Percentiles rank a stretch among this genome's conserved stretches.
Evolutionary conservation across 2,797 vertebrate species (phyloP).

Genomic region (Oreochromis mossambicus): DNA sequence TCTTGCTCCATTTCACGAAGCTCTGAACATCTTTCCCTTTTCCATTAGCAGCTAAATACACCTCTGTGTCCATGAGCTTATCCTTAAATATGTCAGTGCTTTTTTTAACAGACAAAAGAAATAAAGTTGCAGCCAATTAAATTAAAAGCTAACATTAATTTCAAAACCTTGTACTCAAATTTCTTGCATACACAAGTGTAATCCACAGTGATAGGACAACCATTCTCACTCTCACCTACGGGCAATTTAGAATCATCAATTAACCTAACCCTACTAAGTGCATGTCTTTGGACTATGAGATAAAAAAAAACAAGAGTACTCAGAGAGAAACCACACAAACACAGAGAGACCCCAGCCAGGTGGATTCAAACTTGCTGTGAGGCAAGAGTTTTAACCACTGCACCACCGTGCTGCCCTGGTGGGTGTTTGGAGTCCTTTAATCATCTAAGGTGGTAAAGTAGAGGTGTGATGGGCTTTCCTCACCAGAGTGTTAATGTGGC

Average conservation of each 20-base stretch:
- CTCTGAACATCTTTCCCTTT: not conserved
- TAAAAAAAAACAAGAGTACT: not conserved
- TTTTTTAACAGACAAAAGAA: not conserved
- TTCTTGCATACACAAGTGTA: not conserved
- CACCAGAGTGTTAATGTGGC: not conserved
- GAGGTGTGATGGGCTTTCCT: not conserved
- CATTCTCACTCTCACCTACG: not conserved
- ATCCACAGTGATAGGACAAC: rapidly evolving
- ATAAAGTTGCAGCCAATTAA: not conserved
- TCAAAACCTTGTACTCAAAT: not conserved
- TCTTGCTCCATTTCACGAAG: not conserved
- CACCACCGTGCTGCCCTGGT: not conserved
- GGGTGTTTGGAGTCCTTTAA: not conserved
- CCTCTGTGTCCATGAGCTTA: not conserved
- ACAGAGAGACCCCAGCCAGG: not conserved
- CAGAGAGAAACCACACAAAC: not conserved
- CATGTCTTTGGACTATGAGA: not conserved
- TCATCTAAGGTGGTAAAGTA: not conserved
- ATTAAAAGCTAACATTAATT: not conserved
- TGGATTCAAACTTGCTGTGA: not conserved
- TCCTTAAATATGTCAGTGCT: not conserved
- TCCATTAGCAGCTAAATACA: not conserved
- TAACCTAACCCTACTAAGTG: not conserved
- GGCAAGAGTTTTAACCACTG: not conserved
- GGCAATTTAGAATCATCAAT: not conserved